Conservation (phyloP, 2,113 vertebrate genomes). For the Peromyscus leucopus region DNA sequence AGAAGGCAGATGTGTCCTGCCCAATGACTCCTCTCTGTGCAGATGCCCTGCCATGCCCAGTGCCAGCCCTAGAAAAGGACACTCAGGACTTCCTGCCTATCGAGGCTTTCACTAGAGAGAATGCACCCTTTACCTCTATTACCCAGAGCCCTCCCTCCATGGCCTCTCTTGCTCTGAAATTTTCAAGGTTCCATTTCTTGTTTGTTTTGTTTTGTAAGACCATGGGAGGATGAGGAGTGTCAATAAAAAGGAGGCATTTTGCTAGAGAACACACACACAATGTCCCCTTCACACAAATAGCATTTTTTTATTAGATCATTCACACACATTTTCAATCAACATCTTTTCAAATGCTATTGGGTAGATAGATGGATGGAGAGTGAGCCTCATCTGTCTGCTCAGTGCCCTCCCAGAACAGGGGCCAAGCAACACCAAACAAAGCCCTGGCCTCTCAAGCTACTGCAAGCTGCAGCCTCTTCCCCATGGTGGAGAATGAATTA, state of each 20-base stretch:
- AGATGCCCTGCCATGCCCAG: not conserved
- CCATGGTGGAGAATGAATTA: slow-evolving; percentile 19
- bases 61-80: not conserved
- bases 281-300: not conserved
- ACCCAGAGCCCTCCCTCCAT: not conserved
- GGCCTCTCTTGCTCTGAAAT: slow-evolving; percentile 1
- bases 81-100: not conserved
- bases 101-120: not conserved
- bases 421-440: not conserved
- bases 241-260: not conserved
- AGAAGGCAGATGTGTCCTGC: not conserved
- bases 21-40: not conserved
- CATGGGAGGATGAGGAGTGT: not conserved
- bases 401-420: not conserved
- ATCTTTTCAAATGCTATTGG: not conserved
- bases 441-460: not conserved
- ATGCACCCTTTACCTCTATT: not conserved
- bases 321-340: not conserved
- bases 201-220: not conserved
- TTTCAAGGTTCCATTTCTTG: not conserved
- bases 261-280: slow-evolving; percentile 5
- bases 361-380: not conserved
- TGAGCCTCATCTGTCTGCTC: not conserved
- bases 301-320: not conserved
- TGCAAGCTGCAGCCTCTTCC: slow-evolving; percentile 12